Evolutionary conservation across 2,797 vertebrate genomes (phyloP).

Genomic region (Peromyscus aztecus): DNA sequence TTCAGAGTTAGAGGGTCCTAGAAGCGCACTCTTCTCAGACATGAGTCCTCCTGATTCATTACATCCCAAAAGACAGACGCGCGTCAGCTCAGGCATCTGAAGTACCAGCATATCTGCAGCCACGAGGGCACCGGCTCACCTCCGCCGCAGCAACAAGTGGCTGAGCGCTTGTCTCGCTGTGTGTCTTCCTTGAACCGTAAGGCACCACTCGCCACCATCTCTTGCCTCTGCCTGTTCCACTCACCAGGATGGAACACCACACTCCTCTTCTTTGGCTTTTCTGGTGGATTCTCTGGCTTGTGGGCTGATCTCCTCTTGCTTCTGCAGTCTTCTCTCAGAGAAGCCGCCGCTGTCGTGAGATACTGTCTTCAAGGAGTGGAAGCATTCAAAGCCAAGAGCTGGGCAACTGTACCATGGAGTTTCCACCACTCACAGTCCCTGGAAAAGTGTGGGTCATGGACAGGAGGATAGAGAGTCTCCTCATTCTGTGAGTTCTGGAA

Average conservation of each 20-base stretch:
- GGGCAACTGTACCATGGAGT: accelerated
- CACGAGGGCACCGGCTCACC: not conserved
- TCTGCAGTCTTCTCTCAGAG: not conserved
- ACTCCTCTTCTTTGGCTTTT: not conserved
- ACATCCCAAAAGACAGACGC: not conserved
- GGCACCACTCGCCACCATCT: not conserved
- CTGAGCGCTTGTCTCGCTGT: not conserved
- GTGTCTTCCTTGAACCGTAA: conserved; percentile 42
- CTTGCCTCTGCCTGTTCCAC: not conserved
- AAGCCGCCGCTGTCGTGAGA: not conserved
- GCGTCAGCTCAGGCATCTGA: not conserved
- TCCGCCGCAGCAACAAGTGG: not conserved
- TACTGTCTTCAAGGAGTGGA: not conserved
- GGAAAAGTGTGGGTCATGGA: not conserved
- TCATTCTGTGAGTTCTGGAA: not conserved
- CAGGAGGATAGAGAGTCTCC: not conserved
- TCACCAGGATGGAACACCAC: not conserved
- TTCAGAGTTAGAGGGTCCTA: not conserved
- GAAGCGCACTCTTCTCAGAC: not conserved
- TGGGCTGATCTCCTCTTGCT: not conserved
- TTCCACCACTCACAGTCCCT: not conserved
- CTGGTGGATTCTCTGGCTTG: not conserved
- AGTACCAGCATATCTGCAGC: not conserved
- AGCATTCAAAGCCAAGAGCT: not conserved
- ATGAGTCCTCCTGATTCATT: not conserved